Evolutionary conservation across 2,888 invertebrate species (phyloP).

Genomic region (Hydrotaea diabolus): DNA sequence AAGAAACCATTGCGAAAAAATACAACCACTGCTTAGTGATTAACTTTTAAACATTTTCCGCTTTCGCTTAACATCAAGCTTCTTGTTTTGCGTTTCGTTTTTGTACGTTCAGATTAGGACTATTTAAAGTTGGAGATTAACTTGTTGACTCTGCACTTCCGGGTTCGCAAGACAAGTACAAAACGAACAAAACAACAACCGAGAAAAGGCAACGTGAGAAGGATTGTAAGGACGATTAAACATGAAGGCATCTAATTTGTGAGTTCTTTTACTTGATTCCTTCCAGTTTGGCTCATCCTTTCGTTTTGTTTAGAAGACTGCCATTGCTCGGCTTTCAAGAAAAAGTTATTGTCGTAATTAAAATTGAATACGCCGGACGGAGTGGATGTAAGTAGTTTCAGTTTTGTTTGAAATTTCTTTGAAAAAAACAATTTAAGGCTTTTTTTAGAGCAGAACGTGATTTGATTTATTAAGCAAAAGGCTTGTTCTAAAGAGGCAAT

Average conservation of each 20-base stretch:
- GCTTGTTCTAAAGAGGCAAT: too few relatives aligned
- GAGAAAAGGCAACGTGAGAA: not conserved
- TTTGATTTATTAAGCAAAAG: not conserved
- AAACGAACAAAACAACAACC: not conserved
- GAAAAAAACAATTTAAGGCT: not conserved
- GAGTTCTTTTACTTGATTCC: not conserved
- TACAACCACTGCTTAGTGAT: not conserved
- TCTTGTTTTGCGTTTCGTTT: not conserved
- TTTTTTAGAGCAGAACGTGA: not conserved
- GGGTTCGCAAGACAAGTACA: not conserved
- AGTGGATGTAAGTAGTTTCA: not conserved
- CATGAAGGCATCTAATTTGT: constrained; percentile 19
- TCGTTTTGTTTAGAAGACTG: not conserved
- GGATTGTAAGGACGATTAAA: not conserved
- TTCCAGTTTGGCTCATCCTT: not conserved
- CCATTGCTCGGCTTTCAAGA: not conserved
- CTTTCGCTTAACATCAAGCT: not conserved
- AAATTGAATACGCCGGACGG: not conserved
- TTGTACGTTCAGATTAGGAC: not conserved
- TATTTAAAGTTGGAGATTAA: constrained; percentile 12
- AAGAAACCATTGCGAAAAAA: too few relatives aligned
- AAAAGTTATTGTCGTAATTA: not conserved
- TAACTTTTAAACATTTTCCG: not conserved
- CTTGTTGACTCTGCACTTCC: constrained; percentile 21
- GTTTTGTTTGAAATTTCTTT: not conserved